phyloP scores from a whole-genome alignment of 1,140 invertebrate species.

The Aphis gossypii region DNA sequence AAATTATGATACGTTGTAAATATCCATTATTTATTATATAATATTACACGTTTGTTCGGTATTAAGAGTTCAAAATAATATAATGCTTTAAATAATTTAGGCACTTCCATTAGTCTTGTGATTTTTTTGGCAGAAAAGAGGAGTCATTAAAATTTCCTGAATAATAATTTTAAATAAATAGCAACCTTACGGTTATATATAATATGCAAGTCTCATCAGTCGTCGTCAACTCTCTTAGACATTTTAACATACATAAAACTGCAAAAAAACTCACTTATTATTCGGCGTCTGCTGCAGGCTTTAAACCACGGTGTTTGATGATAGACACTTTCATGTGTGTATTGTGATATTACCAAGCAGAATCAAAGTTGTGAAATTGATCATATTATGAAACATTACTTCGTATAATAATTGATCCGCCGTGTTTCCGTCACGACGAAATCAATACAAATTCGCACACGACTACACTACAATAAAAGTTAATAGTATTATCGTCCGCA shows the following conservation, averaged over 20 bases:
- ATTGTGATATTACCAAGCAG: not conserved
- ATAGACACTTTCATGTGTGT: not conserved
- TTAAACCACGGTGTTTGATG: not conserved
- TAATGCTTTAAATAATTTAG: not conserved
- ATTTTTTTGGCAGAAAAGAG: not conserved
- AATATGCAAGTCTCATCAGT: too few relatives aligned
- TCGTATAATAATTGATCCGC: not conserved
- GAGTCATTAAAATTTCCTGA: not conserved
- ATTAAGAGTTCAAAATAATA: too few relatives aligned
- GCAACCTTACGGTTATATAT: too few relatives aligned
- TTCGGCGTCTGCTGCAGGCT: not conserved
- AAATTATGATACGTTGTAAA: too few relatives aligned
- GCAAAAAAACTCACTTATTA: conserved; percentile 4
- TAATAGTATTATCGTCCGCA: not conserved
- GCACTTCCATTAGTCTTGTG: not conserved
- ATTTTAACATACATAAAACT: not conserved
- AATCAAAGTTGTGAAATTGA: not conserved
- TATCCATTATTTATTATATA: too few relatives aligned
- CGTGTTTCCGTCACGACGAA: not conserved
- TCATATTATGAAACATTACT: not conserved
- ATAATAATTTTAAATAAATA: not conserved
- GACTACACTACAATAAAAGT: not conserved
- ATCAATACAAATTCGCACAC: not conserved
- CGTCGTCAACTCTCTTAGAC: not conserved
- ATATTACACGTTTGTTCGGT: too few relatives aligned